Evolutionary conservation across 2,113 vertebrate species (phyloP).

Genomic region (Ramphastos sulfuratus): DNA sequence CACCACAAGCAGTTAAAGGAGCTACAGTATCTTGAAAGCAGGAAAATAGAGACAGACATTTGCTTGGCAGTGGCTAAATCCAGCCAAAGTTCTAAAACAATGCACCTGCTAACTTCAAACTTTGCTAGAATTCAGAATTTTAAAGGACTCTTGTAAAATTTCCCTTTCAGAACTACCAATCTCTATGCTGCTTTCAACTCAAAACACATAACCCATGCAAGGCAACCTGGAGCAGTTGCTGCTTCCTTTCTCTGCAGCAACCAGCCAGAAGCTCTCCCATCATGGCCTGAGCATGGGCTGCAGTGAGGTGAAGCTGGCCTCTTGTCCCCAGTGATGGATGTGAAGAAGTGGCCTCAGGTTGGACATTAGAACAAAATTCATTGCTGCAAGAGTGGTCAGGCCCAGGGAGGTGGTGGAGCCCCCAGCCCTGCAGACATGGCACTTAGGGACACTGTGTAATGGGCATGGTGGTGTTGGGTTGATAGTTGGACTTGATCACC

Average conservation of each 20-base stretch:
- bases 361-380: too few relatives aligned
- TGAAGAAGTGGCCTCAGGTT: too few relatives aligned
- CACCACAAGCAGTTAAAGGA: background rate
- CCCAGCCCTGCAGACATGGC: too few relatives aligned
- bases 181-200: background rate
- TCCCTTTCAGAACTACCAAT: background rate
- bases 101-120: background rate
- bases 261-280: background rate
- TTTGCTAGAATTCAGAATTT: background rate
- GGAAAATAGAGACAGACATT: background rate
- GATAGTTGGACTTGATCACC: too few relatives aligned
- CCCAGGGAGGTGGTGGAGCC: too few relatives aligned
- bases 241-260: background rate
- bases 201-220: background rate
- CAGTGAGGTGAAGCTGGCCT: background rate
- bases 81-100: background rate
- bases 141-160: background rate
- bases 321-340: too few relatives aligned
- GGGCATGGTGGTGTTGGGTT: too few relatives aligned
- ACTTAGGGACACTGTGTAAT: too few relatives aligned
- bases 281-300: background rate
- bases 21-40: background rate
- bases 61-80: background rate
- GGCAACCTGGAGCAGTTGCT: background rate
- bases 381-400: too few relatives aligned